Evolutionary conservation across 92 coral and sea anemone genomes (phyloP).

Genomic region (Hydrozoanthus gracilis): DNA sequence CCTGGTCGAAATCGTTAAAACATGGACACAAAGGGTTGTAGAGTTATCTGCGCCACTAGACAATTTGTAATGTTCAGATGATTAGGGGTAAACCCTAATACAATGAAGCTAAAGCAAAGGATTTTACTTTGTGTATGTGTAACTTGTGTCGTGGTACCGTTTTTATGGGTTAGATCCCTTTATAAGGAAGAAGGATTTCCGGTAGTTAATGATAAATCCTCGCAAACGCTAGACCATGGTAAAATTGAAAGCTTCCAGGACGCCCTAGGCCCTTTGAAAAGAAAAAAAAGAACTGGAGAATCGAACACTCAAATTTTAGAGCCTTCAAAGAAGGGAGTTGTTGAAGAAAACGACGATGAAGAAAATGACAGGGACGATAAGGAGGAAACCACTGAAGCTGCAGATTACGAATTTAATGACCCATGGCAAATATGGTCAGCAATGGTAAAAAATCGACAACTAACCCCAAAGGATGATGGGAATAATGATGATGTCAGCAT

Average conservation of each 20-base stretch:
- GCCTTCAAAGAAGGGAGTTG: neutral
- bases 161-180: slow-evolving; percentile 75
- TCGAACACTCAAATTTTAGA: neutral
- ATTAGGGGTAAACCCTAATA: slow-evolving; percentile 56
- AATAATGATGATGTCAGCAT: slow-evolving; percentile 67
- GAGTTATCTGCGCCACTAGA: slow-evolving; percentile 36
- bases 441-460: slow-evolving; percentile 80
- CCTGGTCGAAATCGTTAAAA: slow-evolving; percentile 71
- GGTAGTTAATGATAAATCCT: slow-evolving; percentile 48
- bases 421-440: slow-evolving; percentile 93
- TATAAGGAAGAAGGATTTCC: slow-evolving; percentile 55
- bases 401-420: slow-evolving; percentile 77
- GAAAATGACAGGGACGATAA: slow-evolving; percentile 24
- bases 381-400: slow-evolving; percentile 59
- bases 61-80: slow-evolving; percentile 36
- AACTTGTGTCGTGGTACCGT: slow-evolving; percentile 65
- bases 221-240: slow-evolving; percentile 67
- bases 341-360: neutral
- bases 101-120: slow-evolving; percentile 93
- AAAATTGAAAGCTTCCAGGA: slow-evolving; percentile 74
- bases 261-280: neutral
- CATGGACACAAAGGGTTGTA: slow-evolving; percentile 15
- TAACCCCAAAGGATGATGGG: slow-evolving; percentile 61
- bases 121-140: slow-evolving; percentile 63
- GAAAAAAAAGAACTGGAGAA: slow-evolving; percentile 8